These are phyloP conservation scores for Volucella bombylans DNA, from an alignment of 2,888 invertebrate genomes.

Conservation along the genomic window DNA sequence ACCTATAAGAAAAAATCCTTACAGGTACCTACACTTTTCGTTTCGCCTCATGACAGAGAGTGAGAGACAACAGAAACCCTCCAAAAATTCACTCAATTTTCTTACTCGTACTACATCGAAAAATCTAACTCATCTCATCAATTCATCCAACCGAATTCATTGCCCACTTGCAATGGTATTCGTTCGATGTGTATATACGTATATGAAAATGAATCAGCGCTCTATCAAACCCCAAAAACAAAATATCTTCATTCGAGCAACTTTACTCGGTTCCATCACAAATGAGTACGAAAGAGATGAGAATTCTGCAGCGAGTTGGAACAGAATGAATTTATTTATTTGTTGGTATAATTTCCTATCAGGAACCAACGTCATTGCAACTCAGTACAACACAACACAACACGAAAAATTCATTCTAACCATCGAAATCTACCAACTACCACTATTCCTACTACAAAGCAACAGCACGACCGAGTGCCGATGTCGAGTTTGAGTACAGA, in stretches of 20 bases:
- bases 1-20: slow-evolving; percentile 73
- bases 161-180: slow-evolving; percentile 49
- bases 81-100: slow-evolving; percentile 46
- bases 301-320: slow-evolving; percentile 38
- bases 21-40: slow-evolving; percentile 62
- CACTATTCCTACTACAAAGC: slow-evolving; percentile 52
- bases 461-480: slow-evolving; percentile 31
- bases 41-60: slow-evolving; percentile 12
- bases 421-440: slow-evolving; percentile 6
- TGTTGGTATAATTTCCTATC: slow-evolving; percentile 39
- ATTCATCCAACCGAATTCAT: slow-evolving; percentile 68
- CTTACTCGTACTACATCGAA: background rate
- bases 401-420: slow-evolving; percentile 46
- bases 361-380: slow-evolving; percentile 68
- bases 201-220: slow-evolving; percentile 67
- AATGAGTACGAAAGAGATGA: slow-evolving; percentile 51
- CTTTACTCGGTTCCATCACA: slow-evolving; percentile 1
- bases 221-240: slow-evolving; percentile 68
- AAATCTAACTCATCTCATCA: slow-evolving; percentile 41
- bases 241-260: slow-evolving; percentile 57
- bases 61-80: background rate
- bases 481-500: slow-evolving; percentile 72
- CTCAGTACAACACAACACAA: slow-evolving; percentile 69
- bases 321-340: slow-evolving; percentile 62
- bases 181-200: background rate